phyloP scores from a whole-genome alignment of 2,888 invertebrate species.

The Watsonalla cultraria region DNA sequence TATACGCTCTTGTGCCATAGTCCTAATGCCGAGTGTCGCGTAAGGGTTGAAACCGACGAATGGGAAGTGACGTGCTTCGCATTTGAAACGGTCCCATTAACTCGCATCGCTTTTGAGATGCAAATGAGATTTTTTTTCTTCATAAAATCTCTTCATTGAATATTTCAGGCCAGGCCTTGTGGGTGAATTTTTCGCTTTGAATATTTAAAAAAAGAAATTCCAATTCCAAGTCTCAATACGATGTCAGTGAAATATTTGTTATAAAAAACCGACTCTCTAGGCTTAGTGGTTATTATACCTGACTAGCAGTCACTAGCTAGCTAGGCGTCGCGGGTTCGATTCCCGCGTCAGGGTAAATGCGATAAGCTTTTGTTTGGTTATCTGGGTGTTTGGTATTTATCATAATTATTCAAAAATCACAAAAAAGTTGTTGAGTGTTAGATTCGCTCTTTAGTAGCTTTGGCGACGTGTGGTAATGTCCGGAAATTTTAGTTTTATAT shows the following conservation, averaged over 20 bases:
- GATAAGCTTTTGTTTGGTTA: too few species aligned
- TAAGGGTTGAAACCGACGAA: constrained; percentile 63
- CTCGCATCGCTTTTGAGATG: constrained; percentile 73
- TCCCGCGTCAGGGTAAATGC: too few species aligned
- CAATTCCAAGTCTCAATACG: neutral
- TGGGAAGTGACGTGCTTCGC: constrained; percentile 64
- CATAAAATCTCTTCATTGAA: constrained; percentile 72
- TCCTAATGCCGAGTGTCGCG: constrained; percentile 45
- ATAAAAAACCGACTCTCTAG: too few species aligned
- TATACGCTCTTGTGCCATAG: constrained; percentile 6
- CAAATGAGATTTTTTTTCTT: constrained; percentile 68
- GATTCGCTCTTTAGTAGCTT: too few species aligned
- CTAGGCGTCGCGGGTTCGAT: too few species aligned
- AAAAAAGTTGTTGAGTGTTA: too few species aligned
- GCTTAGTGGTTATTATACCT: too few species aligned
- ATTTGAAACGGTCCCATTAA: constrained; percentile 66
- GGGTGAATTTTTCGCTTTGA: constrained; percentile 52
- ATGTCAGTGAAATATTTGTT: neutral
- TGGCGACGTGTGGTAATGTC: too few species aligned
- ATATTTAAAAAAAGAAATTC: constrained; percentile 34
- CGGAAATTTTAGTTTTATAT: too few species aligned
- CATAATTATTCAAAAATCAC: too few species aligned
- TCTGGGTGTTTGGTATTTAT: too few species aligned
- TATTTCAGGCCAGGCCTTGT: constrained; percentile 61
- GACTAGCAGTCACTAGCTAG: too few species aligned